Evolutionary conservation across 2,888 invertebrate species (phyloP), one percentile per base, ranked within the genome.

Genomic region (Caenorhabditis sp.): DNA sequence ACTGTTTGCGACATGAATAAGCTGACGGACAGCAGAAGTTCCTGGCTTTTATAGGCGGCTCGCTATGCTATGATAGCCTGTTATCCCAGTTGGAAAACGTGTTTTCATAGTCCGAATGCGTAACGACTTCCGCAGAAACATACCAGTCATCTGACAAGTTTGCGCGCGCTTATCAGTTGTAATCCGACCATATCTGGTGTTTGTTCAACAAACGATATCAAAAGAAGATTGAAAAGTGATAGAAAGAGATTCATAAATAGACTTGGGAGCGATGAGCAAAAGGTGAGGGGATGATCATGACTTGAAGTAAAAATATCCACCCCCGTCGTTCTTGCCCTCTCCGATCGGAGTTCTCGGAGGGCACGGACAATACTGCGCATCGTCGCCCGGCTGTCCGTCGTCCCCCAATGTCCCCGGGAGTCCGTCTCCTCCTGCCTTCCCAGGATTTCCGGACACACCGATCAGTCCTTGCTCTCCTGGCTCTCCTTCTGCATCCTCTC

Each of bases 341-440:
- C 68, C 68, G 26, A 68, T 41, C 13, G 73, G 63, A 26, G 74
- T 68, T 17, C 74, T 59, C 35, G 73, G 70, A 22, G 77, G 80
- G 53, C 74, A 80, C 41, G 74, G 80, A 66, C 80, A 77, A 37
- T 74, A 77, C 39, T 68, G 72, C 2, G 77, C 80, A 48, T 80
- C 80, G n/a, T 74, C 50, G 17, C 80, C 80, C 9, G 78, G 78
- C 15, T 45, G 43, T 24, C 70, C 78, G 35, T 61, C 46, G 27
- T 62, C 73, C 58, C 73, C 78, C 8, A 58, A 22, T 3, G 39
- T 41, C 30, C 78, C 78, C 0, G 61, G 43, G 0, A 15, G 13
- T 9, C 78, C 78, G 30, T 46, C 61, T 3, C 13, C 20, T 63
- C 78, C 78, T 27, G 27, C 56, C 11, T 15, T 50, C 53, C 78